Evolutionary conservation across 2,888 invertebrate species (phyloP).

Genomic region (Noctuana brunneofusca): DNA sequence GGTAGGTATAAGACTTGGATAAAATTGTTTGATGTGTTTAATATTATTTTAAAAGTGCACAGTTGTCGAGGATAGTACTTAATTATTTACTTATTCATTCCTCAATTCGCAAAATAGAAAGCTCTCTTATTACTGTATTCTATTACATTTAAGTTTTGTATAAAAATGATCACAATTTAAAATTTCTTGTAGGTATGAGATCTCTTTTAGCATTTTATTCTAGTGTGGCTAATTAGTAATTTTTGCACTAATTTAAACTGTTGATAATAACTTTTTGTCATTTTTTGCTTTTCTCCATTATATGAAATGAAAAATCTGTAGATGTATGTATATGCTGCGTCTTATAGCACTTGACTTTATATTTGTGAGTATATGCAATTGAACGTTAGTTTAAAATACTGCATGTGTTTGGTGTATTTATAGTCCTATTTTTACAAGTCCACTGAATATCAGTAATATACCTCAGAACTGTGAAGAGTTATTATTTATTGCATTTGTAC

Average conservation of each 20-base stretch:
- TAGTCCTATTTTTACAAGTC: slow-evolving; percentile 24
- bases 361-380: background rate
- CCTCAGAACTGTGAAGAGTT: slow-evolving; percentile 38
- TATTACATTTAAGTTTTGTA: slow-evolving; percentile 6
- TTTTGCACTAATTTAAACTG: slow-evolving; percentile 13
- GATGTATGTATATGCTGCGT: background rate
- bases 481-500: slow-evolving; percentile 57
- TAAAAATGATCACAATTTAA: slow-evolving; percentile 20
- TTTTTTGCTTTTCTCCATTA: background rate
- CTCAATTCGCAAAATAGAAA: slow-evolving; percentile 16
- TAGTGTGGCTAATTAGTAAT: slow-evolving; percentile 4
- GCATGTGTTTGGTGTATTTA: slow-evolving; percentile 2
- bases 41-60: slow-evolving; percentile 4
- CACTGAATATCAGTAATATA: slow-evolving; percentile 35
- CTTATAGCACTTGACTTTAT: background rate
- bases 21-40: slow-evolving; percentile 5
- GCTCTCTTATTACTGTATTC: slow-evolving; percentile 7
- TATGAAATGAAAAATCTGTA: background rate
- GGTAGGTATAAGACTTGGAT: slow-evolving; percentile 2
- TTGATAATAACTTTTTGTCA: background rate
- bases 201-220: slow-evolving; percentile 25
- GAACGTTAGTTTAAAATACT: background rate
- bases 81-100: slow-evolving; percentile 25
- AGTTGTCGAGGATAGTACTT: slow-evolving; percentile 22
- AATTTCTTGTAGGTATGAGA: slow-evolving; percentile 14